Percentiles rank a stretch among this genome's conserved stretches.
phyloP scores from a whole-genome alignment of 2,888 invertebrate genomes.

The Tortrix viridana region DNA sequence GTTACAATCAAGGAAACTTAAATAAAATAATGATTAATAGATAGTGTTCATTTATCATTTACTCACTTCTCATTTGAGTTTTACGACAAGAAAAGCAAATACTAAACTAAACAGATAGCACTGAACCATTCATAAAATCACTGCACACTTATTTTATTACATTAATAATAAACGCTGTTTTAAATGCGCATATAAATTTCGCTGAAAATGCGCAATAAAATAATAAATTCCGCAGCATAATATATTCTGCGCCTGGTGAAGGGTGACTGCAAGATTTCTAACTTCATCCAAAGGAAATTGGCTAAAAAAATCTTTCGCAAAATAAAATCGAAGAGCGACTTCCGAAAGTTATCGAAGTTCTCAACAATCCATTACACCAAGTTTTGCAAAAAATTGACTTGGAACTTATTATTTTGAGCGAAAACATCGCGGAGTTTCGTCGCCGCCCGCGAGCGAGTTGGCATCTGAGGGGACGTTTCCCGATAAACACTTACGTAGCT shows the following conservation, averaged over 20 bases:
- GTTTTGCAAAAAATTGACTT: conserved; percentile 81
- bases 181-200: background rate
- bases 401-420: conserved; percentile 83
- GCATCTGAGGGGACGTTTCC: conserved; percentile 32
- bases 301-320: conserved; percentile 80
- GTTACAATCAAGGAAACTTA: too few relatives aligned
- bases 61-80: too few relatives aligned
- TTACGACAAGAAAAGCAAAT: too few relatives aligned
- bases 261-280: conserved; percentile 78
- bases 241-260: conserved; percentile 56
- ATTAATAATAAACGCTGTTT: too few relatives aligned
- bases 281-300: conserved; percentile 78
- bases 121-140: too few relatives aligned
- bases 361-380: conserved; percentile 83
- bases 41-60: too few relatives aligned
- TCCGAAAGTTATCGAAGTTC: conserved; percentile 83
- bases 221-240: conserved; percentile 51
- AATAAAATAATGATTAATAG: too few relatives aligned
- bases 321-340: conserved; percentile 82
- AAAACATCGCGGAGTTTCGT: conserved; percentile 77
- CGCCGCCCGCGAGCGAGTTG: conserved; percentile 64
- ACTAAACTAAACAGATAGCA: too few relatives aligned
- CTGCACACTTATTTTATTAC: too few relatives aligned
- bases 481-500: conserved; percentile 19
- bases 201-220: conserved; percentile 37